Conservation (phyloP, 2,888 invertebrate species). For the Nysson spinosus region DNA sequence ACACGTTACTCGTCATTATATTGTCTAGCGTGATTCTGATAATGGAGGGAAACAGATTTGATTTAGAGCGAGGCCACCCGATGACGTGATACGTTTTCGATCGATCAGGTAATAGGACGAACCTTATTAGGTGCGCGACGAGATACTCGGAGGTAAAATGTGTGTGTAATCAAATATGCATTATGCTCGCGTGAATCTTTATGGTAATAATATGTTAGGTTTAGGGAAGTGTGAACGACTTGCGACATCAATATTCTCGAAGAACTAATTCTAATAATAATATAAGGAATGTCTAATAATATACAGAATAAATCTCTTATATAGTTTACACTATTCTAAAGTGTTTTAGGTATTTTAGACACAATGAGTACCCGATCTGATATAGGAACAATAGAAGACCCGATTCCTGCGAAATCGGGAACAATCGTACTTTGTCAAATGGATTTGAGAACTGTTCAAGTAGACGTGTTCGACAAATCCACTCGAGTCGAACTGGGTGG, state of each 20-base stretch:
- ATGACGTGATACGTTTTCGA: constrained; percentile 38
- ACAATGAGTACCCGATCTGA: too few relatives aligned
- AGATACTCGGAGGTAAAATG: too few relatives aligned
- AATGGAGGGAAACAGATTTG: constrained; percentile 57
- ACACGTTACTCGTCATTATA: constrained; percentile 49
- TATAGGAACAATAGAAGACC: background rate
- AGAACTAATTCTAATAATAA: too few relatives aligned
- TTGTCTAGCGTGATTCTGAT: constrained; percentile 62
- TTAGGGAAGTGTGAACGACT: too few relatives aligned
- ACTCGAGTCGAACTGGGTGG: constrained; percentile 28
- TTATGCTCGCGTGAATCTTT: too few relatives aligned
- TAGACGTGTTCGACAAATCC: constrained; percentile 38
- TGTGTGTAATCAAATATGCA: too few relatives aligned
- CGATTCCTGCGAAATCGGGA: background rate
- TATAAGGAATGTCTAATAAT: too few relatives aligned
- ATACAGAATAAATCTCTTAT: too few relatives aligned
- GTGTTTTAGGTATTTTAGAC: too few relatives aligned
- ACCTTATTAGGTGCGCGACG: constrained; percentile 54
- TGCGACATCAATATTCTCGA: too few relatives aligned
- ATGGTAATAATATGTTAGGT: too few relatives aligned
- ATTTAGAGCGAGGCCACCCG: constrained; percentile 50
- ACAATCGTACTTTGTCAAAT: background rate
- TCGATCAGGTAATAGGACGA: constrained; percentile 36
- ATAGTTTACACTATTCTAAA: too few relatives aligned
- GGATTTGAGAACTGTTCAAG: constrained; percentile 2